Percentiles rank a stretch among this genome's conserved stretches.
phyloP scores from a whole-genome alignment of 2,113 vertebrate species.

The Cebidichthys violaceus region DNA sequence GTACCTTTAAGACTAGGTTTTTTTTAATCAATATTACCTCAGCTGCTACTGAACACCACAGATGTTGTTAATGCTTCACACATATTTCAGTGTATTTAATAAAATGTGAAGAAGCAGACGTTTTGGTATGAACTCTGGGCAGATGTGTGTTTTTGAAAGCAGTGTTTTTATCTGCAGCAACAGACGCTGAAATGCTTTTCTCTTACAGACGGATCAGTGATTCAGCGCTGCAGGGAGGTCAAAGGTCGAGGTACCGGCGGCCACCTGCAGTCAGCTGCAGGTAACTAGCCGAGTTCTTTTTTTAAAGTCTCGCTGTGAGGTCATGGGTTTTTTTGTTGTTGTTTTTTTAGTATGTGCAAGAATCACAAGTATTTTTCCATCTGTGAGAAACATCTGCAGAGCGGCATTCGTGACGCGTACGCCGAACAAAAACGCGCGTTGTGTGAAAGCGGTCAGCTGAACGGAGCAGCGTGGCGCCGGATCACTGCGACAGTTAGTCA shows the following conservation, averaged over 20 bases:
- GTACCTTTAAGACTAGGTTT: not conserved
- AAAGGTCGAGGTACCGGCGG: not conserved
- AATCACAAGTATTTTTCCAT: conserved; percentile 1
- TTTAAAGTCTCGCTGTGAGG: not conserved
- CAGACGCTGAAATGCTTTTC: not conserved
- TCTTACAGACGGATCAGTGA: not conserved
- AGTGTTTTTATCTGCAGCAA: no score
- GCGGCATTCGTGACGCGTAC: conserved; percentile 43
- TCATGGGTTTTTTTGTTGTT: not conserved
- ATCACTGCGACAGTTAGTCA: conserved; percentile 44
- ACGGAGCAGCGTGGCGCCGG: conserved; percentile 10
- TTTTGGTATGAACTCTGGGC: not conserved
- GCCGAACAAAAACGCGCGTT: conserved; percentile 62
- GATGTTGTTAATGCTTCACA: not conserved
- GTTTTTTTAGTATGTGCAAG: not conserved
- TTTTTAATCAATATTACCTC: not conserved
- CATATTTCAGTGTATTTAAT: not conserved
- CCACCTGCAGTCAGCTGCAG: not conserved
- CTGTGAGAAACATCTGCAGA: conserved; percentile 33
- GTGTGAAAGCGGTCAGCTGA: conserved; percentile 68
- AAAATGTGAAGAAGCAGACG: not conserved
- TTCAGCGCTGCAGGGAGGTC: not conserved
- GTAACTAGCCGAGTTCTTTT: not conserved
- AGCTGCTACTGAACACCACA: not conserved
- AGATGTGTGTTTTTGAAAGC: not conserved